phyloP scores from a whole-genome alignment of 1,140 invertebrate species.

The Zelostemma sp. region DNA sequence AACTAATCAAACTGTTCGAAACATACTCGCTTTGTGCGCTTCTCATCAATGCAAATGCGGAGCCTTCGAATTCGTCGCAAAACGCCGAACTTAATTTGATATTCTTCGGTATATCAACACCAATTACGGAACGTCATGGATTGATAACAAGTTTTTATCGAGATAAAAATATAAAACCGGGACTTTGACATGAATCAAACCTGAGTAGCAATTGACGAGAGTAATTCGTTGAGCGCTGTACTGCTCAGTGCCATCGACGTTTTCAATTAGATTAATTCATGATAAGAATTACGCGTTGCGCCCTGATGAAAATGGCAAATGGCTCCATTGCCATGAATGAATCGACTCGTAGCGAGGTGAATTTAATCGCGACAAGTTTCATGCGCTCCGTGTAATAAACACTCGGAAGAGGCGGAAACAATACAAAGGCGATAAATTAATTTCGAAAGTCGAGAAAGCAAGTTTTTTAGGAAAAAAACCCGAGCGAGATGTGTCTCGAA shows the following conservation, averaged over 20 bases:
- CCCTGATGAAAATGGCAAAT: slow-evolving; percentile 1
- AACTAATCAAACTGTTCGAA: too few relatives aligned
- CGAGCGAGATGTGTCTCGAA: background rate
- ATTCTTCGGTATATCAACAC: too few relatives aligned
- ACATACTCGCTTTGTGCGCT: too few relatives aligned
- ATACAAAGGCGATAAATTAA: background rate
- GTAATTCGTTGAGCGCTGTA: background rate
- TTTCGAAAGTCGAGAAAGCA: background rate
- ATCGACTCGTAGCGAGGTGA: slow-evolving; percentile 32
- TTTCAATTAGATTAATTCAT: slow-evolving; percentile 5
- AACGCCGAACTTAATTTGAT: too few relatives aligned
- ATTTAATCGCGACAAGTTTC: slow-evolving; percentile 34
- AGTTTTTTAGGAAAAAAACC: background rate
- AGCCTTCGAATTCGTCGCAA: too few relatives aligned
- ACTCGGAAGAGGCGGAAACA: background rate
- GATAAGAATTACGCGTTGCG: background rate
- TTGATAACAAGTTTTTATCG: too few relatives aligned
- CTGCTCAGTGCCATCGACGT: background rate
- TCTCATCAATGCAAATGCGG: too few relatives aligned
- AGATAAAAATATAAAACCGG: too few relatives aligned
- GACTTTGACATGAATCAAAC: too few relatives aligned
- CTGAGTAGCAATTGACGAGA: too few relatives aligned
- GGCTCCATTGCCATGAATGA: slow-evolving; percentile 16
- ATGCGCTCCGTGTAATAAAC: background rate
- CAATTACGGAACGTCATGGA: too few relatives aligned